phyloP scores from a whole-genome alignment of 2,113 vertebrate genomes.

The Oriolus oriolus region DNA sequence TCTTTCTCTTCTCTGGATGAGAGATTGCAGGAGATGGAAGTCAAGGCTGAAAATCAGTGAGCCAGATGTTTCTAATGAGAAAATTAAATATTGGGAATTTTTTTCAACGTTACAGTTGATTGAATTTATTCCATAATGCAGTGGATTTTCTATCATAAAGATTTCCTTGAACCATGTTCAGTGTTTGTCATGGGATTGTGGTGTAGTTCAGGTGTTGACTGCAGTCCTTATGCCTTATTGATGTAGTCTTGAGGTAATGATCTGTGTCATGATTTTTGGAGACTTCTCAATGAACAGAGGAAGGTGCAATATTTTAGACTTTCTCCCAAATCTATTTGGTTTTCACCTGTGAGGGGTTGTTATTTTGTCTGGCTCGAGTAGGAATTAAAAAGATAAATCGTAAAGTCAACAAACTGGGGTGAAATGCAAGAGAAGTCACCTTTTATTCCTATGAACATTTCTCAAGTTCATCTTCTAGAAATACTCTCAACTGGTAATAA shows the following conservation, averaged over 20 bases:
- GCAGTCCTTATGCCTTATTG: background rate
- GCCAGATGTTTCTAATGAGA: background rate
- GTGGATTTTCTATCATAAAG: background rate
- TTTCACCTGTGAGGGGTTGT: background rate
- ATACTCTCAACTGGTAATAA: background rate
- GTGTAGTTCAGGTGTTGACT: background rate
- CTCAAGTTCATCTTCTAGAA: background rate
- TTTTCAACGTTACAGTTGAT: background rate
- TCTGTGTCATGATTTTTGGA: background rate
- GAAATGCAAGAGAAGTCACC: background rate
- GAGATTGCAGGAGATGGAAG: background rate
- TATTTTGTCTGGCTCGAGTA: background rate
- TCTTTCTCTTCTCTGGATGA: background rate
- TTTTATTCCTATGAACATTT: background rate
- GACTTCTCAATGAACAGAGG: background rate
- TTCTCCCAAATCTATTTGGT: background rate
- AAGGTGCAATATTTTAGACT: background rate
- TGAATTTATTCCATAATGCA: background rate
- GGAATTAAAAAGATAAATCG: background rate
- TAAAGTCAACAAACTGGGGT: background rate
- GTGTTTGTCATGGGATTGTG: background rate
- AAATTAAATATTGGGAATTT: background rate
- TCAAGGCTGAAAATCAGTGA: background rate
- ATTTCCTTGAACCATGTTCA: background rate
- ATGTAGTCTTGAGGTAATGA: background rate